phyloP scores from a whole-genome alignment of 2,113 vertebrate genomes.

The Eira barbara region DNA sequence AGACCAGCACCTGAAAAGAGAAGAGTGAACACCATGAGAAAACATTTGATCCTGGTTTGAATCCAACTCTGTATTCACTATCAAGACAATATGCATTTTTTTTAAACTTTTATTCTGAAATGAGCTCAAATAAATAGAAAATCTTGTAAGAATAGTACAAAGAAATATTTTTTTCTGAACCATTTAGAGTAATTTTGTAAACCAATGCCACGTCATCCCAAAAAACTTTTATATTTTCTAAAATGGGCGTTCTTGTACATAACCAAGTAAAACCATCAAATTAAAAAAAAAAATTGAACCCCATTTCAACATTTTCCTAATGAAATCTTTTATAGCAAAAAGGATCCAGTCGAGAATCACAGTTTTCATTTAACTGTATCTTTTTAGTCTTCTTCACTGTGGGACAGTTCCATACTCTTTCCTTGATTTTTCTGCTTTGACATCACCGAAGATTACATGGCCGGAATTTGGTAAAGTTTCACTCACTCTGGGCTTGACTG shows the following conservation, averaged over 20 bases:
- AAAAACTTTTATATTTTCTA: neutral
- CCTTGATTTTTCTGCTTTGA: neutral
- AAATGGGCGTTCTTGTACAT: accelerated
- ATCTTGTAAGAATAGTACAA: neutral
- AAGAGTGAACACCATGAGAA: neutral
- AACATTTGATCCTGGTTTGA: neutral
- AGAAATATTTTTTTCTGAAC: neutral
- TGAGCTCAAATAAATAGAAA: neutral
- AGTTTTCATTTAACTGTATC: neutral
- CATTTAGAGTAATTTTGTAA: neutral
- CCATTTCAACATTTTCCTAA: neutral
- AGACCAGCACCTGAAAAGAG: slow-evolving; percentile 80
- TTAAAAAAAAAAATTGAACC: neutral
- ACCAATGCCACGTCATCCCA: accelerated
- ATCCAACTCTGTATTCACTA: neutral
- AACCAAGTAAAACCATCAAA: neutral
- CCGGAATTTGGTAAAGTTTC: neutral
- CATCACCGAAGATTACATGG: accelerated
- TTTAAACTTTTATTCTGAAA: neutral
- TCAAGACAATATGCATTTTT: neutral
- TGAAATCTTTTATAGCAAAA: neutral
- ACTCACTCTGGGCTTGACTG: neutral
- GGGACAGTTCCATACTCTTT: neutral
- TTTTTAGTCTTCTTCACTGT: neutral
- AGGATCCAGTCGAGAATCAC: neutral